A percentile compares a stretch with the other conserved stretches of the same genome.
Evolutionary conservation across 2,888 invertebrate genomes (phyloP).

Genomic region (Ormyrus nitidulus): DNA sequence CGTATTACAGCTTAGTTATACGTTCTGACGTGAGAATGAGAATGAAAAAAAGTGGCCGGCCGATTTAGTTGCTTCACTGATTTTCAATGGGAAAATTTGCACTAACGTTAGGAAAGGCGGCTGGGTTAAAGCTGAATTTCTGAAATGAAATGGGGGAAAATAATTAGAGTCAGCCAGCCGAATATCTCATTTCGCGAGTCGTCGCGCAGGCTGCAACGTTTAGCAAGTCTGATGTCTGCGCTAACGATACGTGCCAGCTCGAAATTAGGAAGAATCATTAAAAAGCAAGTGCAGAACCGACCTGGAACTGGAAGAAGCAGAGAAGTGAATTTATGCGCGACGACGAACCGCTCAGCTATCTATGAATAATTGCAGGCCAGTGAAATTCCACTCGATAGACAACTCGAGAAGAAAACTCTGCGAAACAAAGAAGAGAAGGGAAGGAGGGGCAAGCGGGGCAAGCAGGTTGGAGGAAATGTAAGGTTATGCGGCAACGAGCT

Average conservation of each 20-base stretch:
- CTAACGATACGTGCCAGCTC: background rate
- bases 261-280: constrained; percentile 8
- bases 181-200: constrained; percentile 58
- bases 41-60: background rate
- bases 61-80: too few relatives aligned
- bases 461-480: background rate
- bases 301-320: background rate
- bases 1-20: background rate
- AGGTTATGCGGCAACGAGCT: constrained; percentile 53
- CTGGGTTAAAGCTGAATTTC: too few relatives aligned
- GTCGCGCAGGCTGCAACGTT: background rate
- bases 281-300: background rate
- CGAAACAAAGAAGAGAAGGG: constrained; percentile 10
- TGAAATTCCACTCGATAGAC: too few relatives aligned
- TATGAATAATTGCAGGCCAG: too few relatives aligned
- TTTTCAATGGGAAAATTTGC: too few relatives aligned
- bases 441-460: background rate
- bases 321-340: background rate
- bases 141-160: constrained; percentile 56
- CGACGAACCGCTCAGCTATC: too few relatives aligned
- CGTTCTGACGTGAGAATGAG: background rate
- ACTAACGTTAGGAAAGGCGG: too few relatives aligned
- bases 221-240: background rate
- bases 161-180: constrained; percentile 68
- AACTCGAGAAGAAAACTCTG: too few relatives aligned